Conservation (phyloP, 2,113 vertebrate genomes). For the Pseudopodoces humilis region DNA sequence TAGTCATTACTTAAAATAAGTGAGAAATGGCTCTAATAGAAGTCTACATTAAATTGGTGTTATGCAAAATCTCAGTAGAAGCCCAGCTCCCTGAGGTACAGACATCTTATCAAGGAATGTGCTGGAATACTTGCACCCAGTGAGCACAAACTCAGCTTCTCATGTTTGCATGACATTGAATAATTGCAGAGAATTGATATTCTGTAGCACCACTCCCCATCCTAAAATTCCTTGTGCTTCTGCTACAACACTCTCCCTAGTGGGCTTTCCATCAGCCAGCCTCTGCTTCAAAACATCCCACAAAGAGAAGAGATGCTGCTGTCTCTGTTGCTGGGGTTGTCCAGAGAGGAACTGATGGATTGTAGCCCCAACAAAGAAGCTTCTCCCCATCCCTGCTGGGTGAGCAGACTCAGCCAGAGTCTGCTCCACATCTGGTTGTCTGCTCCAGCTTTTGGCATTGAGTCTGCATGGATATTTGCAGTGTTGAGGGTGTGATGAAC, state of each 20-base stretch:
- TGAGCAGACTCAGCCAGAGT: neutral
- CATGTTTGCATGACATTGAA: neutral
- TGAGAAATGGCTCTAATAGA: neutral
- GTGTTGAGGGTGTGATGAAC: conserved; percentile 20
- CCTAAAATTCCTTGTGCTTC: neutral
- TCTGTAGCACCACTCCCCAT: neutral
- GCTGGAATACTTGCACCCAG: neutral
- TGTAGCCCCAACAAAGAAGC: neutral
- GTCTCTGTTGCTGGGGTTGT: neutral
- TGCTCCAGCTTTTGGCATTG: neutral
- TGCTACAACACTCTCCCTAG: neutral
- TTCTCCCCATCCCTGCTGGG: neutral
- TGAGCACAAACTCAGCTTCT: neutral
- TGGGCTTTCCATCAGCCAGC: neutral
- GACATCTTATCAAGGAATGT: neutral
- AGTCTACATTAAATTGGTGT: neutral
- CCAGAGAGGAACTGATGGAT: neutral
- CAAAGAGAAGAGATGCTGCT: neutral
- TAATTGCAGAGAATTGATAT: neutral
- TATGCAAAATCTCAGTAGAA: neutral
- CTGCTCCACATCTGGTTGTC: conserved; percentile 39
- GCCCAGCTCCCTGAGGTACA: neutral
- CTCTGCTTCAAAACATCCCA: neutral
- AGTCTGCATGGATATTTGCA: neutral
- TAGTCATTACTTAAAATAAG: neutral